Base-by-base conservation (phyloP, 2,797 vertebrate genomes). In the Threskiornis aethiopicus region DNA sequence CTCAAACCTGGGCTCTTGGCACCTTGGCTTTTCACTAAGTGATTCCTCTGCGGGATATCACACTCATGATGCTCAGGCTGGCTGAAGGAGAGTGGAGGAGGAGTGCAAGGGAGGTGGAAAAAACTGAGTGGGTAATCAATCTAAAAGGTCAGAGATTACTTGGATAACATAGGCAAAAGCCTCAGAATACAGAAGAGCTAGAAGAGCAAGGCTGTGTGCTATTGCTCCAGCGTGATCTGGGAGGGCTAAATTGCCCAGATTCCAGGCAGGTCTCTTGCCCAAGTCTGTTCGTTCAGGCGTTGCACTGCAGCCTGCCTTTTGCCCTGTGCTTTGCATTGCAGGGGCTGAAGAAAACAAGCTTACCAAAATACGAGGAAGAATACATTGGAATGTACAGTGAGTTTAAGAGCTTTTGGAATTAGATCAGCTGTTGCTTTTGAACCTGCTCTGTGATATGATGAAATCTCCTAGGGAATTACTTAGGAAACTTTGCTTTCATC, bases 391-490 rank as follows among this genome's bases (percentile, higher is more conserved):
- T 97, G 90, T 96, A 89, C 71, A 97, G 90, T 90, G 94, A 95
- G 89, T 97, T 97, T 95, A 96, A 90, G 93, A 97, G 89, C 89
- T 95, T 97, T 95, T 89, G 92, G 94, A 96, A 96, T 96, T 96
- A 96, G 86, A 97, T 96, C 93, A 93, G 92, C 95, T 97, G 94
- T 96, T 97, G 93, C 94, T 97, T 97, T 95, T 97, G 97, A 97
- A 98, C 95, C 94, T 92, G 72, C 89, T 93, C 76, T 95, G 91
- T 75, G 94, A 96, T 96, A 96, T 89, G 87, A 94, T 91, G 95
- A 96, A 97, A 97, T 96, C 94, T 97, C 93, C 85, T 42, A 69
- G 82, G 95, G 97, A 97, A 96, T 97, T 96, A 96, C 90, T 96
- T 95, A 87, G 93, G 90, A 96, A 96, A 80, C 79, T 97, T 96